phyloP scores from a whole-genome alignment of 2,888 invertebrate genomes.

The Acrobasis consociella region DNA sequence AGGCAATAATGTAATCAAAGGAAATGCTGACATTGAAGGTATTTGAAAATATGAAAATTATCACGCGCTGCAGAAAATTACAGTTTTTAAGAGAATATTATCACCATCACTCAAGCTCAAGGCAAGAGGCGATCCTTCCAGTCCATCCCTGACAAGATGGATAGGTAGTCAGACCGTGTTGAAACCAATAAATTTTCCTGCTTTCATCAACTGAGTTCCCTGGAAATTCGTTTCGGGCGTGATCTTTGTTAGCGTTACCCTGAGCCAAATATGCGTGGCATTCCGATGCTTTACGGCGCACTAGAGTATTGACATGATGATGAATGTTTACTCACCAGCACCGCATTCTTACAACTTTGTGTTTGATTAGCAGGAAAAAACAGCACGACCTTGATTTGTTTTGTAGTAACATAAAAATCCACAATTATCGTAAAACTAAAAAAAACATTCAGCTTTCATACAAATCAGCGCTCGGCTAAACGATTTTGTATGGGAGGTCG shows the following conservation, averaged over 20 bases:
- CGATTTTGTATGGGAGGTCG: no score
- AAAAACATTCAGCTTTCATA: no score
- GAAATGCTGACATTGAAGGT: no score
- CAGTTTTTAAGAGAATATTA: no score
- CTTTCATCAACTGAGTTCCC: slow-evolving; percentile 14
- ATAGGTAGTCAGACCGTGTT: neutral
- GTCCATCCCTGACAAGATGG: neutral
- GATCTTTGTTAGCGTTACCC: slow-evolving; percentile 18
- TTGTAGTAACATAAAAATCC: no score
- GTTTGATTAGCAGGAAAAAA: slow-evolving; percentile 8
- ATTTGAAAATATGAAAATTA: no score
- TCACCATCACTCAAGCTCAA: no score
- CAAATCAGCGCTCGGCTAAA: no score
- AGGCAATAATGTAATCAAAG: no score
- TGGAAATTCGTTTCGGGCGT: slow-evolving; percentile 12
- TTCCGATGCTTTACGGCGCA: neutral
- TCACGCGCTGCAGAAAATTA: no score
- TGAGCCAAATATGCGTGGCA: slow-evolving; percentile 21
- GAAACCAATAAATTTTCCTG: slow-evolving; percentile 21
- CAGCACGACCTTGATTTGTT: neutral
- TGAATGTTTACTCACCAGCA: slow-evolving; percentile 1
- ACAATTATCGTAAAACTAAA: no score
- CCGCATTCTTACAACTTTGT: slow-evolving; percentile 1
- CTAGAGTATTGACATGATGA: slow-evolving; percentile 17
- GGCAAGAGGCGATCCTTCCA: neutral